Base-by-base conservation (phyloP, 2,888 invertebrate genomes). In the Camponotus fellah region DNA sequence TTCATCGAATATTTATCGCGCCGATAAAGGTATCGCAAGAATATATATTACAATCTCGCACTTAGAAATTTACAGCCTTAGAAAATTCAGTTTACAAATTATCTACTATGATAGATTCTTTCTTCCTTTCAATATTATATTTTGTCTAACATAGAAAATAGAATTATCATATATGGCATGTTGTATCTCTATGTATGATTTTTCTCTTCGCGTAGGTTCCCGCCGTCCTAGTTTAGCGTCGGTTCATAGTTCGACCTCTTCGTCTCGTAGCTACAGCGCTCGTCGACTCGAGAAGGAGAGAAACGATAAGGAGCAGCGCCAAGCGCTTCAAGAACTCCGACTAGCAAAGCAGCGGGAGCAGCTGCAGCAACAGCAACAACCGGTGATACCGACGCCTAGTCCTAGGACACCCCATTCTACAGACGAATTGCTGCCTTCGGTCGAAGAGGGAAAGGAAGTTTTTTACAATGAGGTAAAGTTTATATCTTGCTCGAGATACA, bases 141-240 rank as follows among this genome's bases (percentile, higher is more conserved):
- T 64, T 37, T n/a, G 37, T 17, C 64, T 64, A 53, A 53, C 53
- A n/a, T 53, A 79, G 75, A 74, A 34, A 9, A 34, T 21, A 85
- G 40, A 71, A 60, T 21, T 40, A 6, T 81, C 21, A 72, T 37
- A 12, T 2, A 75, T 49, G 10, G n/a, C 10, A 64, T 14, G 8
- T 2, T 49, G 37, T 26, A 17, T 49, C 14, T 5, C 53, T 58
- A 65, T 60, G 17, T 17, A 2, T 62, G 10, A 83, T 43, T 74
- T 69, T 86, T 80, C 4, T 85, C 68, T 77, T 66, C 62, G 17
- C 53, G 26, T 95, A 98, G 98, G 98, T 96, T 98, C 98, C 94
- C 96, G 98, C 96, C 97, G 98, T 96, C 98, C 98, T 95, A 98
- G 98, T 96, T 95, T 98, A 96, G 97, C 97, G 90, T 98, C 98